Evolutionary conservation across 1,140 invertebrate genomes (phyloP).

Genomic region (Drosophila nigrodunni): DNA sequence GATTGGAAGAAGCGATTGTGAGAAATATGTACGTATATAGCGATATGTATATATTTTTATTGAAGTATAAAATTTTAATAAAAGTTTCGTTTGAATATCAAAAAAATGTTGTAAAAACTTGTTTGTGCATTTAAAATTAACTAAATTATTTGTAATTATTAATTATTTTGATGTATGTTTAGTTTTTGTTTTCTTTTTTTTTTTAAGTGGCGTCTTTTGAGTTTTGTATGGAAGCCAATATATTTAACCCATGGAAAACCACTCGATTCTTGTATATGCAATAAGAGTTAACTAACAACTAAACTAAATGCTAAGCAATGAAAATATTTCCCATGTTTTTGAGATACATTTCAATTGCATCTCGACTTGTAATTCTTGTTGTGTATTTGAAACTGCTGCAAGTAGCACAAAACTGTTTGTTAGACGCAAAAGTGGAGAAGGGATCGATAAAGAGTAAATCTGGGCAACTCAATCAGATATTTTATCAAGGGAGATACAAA

Average conservation of each 20-base stretch:
- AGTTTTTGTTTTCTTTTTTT: slow-evolving; percentile 8
- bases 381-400: slow-evolving; percentile 12
- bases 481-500: no score
- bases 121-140: slow-evolving; percentile 68
- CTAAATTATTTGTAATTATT: slow-evolving; percentile 58
- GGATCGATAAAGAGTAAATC: neutral
- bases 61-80: slow-evolving; percentile 74
- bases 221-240: slow-evolving; percentile 36
- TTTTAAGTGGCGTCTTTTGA: slow-evolving; percentile 62
- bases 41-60: slow-evolving; percentile 74
- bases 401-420: slow-evolving; percentile 64
- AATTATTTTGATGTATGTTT: slow-evolving; percentile 23
- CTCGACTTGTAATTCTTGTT: neutral
- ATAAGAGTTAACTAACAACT: no score
- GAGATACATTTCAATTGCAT: neutral
- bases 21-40: slow-evolving; percentile 54
- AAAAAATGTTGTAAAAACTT: slow-evolving; percentile 58
- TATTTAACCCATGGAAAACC: slow-evolving; percentile 58
- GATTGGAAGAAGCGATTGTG: slow-evolving; percentile 26
- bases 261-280: slow-evolving; percentile 56
- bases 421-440: slow-evolving; percentile 62
- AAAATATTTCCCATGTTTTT: slow-evolving; percentile 67
- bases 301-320: slow-evolving; percentile 63
- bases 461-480: no score
- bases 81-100: slow-evolving; percentile 58